phyloP scores from a whole-genome alignment of 2,888 invertebrate species.

The Selenia dentaria region DNA sequence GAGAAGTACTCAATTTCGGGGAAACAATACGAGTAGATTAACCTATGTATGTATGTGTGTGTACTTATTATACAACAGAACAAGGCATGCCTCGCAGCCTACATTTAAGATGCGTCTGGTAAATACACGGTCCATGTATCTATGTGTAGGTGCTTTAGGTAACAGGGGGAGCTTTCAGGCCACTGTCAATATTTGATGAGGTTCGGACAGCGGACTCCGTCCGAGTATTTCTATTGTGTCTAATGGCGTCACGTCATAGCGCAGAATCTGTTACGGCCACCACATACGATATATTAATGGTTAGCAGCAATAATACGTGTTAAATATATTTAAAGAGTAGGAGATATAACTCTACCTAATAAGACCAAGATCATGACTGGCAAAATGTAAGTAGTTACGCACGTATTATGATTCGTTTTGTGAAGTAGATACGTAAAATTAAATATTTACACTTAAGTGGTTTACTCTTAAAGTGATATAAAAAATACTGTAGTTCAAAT shows the following conservation, averaged over 20 bases:
- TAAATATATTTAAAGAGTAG: not conserved
- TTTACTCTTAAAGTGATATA: too few species aligned
- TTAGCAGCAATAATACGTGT: not conserved
- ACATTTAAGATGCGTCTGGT: constrained; percentile 62
- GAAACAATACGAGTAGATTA: too few species aligned
- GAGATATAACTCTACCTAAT: too few species aligned
- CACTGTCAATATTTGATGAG: constrained; percentile 77
- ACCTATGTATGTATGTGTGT: too few species aligned
- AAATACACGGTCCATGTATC: constrained; percentile 46
- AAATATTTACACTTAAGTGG: too few species aligned
- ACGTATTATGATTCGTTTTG: too few species aligned
- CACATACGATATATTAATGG: not conserved
- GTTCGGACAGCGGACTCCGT: constrained; percentile 57
- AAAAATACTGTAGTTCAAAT: too few species aligned
- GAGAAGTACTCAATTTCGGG: too few species aligned
- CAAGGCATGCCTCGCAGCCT: constrained; percentile 27
- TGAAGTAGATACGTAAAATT: too few species aligned
- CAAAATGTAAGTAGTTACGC: too few species aligned
- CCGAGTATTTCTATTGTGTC: constrained; percentile 44
- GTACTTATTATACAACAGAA: constrained; percentile 19
- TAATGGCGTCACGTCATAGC: constrained; percentile 26
- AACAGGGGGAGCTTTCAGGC: constrained; percentile 60
- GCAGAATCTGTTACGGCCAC: constrained; percentile 9
- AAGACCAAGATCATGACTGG: too few species aligned
- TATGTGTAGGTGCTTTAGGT: constrained; percentile 34